phyloP scores from a whole-genome alignment of 2,888 invertebrate genomes.

The Drosophila flavopinicola region DNA sequence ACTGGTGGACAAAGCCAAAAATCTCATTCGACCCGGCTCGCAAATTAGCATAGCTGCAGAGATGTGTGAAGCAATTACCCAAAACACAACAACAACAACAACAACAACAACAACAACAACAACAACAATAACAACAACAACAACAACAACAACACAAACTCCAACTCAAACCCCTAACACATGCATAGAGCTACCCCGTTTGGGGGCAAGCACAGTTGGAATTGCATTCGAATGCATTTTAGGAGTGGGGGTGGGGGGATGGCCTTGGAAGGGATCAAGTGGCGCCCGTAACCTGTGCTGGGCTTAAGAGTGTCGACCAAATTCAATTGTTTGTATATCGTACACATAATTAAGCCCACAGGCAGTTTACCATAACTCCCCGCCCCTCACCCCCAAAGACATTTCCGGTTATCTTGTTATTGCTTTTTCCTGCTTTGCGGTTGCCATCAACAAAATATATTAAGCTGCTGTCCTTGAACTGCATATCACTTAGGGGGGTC shows the following conservation, averaged over 20 bases:
- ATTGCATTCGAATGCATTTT: conserved; percentile 44
- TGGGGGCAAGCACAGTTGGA: conserved; percentile 29
- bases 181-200: conserved; percentile 22
- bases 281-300: conserved; percentile 11
- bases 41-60: conserved; percentile 70
- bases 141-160: conserved; percentile 26
- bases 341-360: conserved; percentile 29
- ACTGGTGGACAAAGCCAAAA: conserved; percentile 45
- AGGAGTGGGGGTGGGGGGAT: too few species aligned
- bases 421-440: conserved; percentile 12
- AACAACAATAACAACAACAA: conserved; percentile 28
- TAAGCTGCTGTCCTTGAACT: conserved; percentile 13
- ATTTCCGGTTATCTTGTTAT: conserved; percentile 1
- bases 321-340: conserved; percentile 63
- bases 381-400: neutral
- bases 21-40: conserved; percentile 43
- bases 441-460: conserved; percentile 1
- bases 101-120: conserved; percentile 24
- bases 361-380: conserved; percentile 15
- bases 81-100: conserved; percentile 44
- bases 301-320: conserved; percentile 26
- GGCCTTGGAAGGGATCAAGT: conserved; percentile 4
- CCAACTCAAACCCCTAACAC: too few species aligned
- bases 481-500: conserved; percentile 4
- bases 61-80: conserved; percentile 68